Percentiles rank a stretch among this genome's conserved stretches.
Evolutionary conservation across 2,888 invertebrate species (phyloP).

Genomic region (Coremacera marginata): DNA sequence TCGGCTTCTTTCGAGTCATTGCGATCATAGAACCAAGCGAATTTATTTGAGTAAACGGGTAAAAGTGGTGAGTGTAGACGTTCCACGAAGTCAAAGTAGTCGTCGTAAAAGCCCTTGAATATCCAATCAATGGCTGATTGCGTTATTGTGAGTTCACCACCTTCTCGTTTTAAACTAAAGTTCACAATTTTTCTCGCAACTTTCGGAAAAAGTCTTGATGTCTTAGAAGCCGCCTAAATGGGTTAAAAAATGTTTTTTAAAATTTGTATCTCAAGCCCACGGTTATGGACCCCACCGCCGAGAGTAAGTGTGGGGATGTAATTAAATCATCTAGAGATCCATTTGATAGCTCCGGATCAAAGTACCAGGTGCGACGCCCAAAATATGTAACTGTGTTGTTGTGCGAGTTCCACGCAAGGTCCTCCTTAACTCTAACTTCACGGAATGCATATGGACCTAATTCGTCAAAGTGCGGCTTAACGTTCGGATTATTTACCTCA

Average conservation of each 20-base stretch:
- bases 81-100: constrained; percentile 73
- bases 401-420: constrained; percentile 74
- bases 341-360: constrained; percentile 75
- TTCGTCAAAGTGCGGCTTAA: constrained; percentile 75
- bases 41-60: constrained; percentile 77
- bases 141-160: constrained; percentile 70
- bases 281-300: constrained; percentile 74
- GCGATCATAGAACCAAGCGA: constrained; percentile 86
- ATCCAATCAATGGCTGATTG: constrained; percentile 77
- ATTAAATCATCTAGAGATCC: constrained; percentile 78
- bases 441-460: constrained; percentile 75
- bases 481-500: constrained; percentile 70
- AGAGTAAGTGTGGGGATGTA: constrained; percentile 80
- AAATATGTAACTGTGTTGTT: constrained; percentile 82
- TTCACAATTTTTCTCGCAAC: constrained; percentile 71
- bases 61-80: constrained; percentile 69
- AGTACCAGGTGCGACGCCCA: constrained; percentile 80
- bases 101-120: constrained; percentile 85
- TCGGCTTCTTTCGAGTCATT: constrained; percentile 80
- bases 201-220: constrained; percentile 69
- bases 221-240: constrained; percentile 75
- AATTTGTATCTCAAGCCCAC: background rate
- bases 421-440: constrained; percentile 59
- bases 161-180: constrained; percentile 71
- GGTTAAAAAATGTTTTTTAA: background rate